phyloP scores from a whole-genome alignment of 2,888 invertebrate species.

The Crematogaster levior region DNA sequence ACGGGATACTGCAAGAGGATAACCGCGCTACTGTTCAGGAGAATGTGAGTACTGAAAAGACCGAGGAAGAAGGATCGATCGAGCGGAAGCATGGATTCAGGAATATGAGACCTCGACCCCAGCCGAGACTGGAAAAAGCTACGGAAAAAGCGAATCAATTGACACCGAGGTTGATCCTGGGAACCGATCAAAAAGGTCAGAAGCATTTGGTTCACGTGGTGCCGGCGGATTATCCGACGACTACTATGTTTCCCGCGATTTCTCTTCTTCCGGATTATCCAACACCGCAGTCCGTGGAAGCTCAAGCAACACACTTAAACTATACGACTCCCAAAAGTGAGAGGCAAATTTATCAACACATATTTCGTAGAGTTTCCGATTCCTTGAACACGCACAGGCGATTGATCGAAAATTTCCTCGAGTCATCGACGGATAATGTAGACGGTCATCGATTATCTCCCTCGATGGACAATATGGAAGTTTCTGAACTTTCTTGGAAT shows the following conservation, averaged over 20 bases:
- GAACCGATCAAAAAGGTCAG: slow-evolving; percentile 76
- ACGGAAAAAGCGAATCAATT: slow-evolving; percentile 25
- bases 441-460: neutral
- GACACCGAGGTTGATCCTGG: slow-evolving; percentile 75
- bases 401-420: slow-evolving; percentile 74
- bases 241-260: neutral
- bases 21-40: neutral
- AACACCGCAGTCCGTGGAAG: neutral
- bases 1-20: neutral
- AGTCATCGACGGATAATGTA: slow-evolving; percentile 41
- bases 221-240: slow-evolving; percentile 60
- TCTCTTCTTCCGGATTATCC: neutral
- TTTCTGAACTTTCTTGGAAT: slow-evolving; percentile 9
- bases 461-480: slow-evolving; percentile 17
- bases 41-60: neutral
- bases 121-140: neutral
- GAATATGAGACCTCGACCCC: slow-evolving; percentile 10
- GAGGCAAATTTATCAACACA: slow-evolving; percentile 62
- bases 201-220: slow-evolving; percentile 79
- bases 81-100: neutral
- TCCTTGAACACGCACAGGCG: slow-evolving; percentile 74
- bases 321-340: slow-evolving; percentile 26
- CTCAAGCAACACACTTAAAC: neutral
- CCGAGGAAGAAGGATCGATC: neutral
- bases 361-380: slow-evolving; percentile 69